These are phyloP conservation scores for Neuroterus valhalla DNA, from an alignment of 1,140 invertebrate genomes.

Conservation along the genomic window DNA sequence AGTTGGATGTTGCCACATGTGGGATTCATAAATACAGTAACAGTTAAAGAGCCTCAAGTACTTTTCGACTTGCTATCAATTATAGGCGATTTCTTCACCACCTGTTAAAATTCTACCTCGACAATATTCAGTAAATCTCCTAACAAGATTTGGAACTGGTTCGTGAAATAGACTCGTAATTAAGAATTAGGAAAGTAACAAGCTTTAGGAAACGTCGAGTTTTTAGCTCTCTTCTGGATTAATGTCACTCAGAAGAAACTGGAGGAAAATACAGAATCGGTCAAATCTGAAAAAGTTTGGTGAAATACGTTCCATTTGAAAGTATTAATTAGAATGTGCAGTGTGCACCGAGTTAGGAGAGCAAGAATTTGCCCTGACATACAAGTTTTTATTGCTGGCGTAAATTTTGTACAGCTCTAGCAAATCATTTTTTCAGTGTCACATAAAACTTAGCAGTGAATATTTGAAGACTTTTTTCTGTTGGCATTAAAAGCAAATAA, in stretches of 20 bases:
- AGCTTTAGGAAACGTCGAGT: not conserved
- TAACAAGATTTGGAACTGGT: conserved; percentile 21
- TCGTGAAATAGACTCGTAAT: conserved; percentile 3
- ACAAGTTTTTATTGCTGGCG: no score
- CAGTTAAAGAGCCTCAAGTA: not conserved
- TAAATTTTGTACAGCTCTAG: no score
- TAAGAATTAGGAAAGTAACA: conserved; percentile 7
- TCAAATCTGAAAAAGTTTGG: no score
- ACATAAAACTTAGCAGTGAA: not conserved
- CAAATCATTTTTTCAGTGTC: not conserved
- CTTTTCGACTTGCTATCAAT: conserved; percentile 25
- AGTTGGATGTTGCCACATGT: conserved; percentile 17
- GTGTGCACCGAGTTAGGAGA: no score
- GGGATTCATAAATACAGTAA: conserved; percentile 18
- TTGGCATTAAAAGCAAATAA: not conserved
- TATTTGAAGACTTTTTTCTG: not conserved
- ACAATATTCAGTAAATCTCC: conserved; percentile 9
- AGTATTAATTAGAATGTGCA: no score
- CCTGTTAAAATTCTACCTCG: conserved; percentile 1
- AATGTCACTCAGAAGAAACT: no score
- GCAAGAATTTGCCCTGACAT: no score
- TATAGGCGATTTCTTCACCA: conserved; percentile 10
- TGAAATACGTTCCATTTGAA: no score
- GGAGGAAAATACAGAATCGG: no score
- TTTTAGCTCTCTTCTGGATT: not conserved